Base-by-base conservation (phyloP, 2,888 invertebrate genomes). In the Noctua pronuba region DNA sequence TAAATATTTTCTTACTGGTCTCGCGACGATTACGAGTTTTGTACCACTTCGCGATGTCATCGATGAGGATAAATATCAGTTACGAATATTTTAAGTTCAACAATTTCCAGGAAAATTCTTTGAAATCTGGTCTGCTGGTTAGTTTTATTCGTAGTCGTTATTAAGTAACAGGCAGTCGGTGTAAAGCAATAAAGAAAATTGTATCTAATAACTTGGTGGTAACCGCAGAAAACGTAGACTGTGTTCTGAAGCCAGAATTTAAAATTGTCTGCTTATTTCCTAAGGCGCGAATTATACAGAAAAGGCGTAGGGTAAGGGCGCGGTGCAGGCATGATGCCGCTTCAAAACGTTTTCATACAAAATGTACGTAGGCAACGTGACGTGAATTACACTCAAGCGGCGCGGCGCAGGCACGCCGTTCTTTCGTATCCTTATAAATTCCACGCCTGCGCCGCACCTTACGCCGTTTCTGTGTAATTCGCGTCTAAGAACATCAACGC, bases 1-100 rank as follows among this genome's bases (percentile, higher is more conserved):
- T 66, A 73, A 82, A 85, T 77, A 85, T 82, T 65, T 55, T 85
- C 67, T 55, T 64, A 72, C 64, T 81, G 64, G 44, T 77, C 60
- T 49, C 38, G 71, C 68, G 44, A 46, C 28, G 69, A 70, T 68
- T 60, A 55, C 38, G 52, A 80, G 28, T 60, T 52, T 62, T 65
- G 80, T 75, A 73, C 73, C 58, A 81, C 24, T 70, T 52, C 31
- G 64, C 71, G 76, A 81, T 73, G 64, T 81, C 71, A 67, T 81
- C 71, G 44, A 52, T 58, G 38, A 84, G 44, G 62, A 74, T 62
- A 70, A 70, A 67, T 49, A 55, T 66, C 46, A 46, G 21, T 35
- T 52, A 31, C 5, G 31, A 60, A n/a, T 16, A 64, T 44, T 55
- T 58, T 44, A 73, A 66, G 31, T 2, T 4, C 24, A 38, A 80